phyloP scores from a whole-genome alignment of 1,140 invertebrate genomes.

The Zaprionus kolodkinae region DNA sequence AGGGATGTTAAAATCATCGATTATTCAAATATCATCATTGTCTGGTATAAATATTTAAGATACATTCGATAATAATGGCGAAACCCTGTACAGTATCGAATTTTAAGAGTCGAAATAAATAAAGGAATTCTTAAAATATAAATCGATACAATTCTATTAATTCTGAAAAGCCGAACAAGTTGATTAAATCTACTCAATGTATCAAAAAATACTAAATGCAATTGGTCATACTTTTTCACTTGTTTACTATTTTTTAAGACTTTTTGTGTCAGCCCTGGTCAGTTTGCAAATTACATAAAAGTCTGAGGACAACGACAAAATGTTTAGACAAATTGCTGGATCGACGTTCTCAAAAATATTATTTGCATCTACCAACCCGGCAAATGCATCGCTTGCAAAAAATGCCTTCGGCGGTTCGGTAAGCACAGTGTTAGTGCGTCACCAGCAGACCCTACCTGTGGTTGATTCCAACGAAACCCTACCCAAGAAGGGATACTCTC shows the following conservation, averaged over 20 bases:
- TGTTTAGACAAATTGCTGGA: constrained; percentile 48
- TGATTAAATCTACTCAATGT: background rate
- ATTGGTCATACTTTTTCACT: constrained; percentile 25
- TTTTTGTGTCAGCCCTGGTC: constrained; percentile 43
- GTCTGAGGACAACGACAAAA: constrained; percentile 36
- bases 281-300: constrained; percentile 58
- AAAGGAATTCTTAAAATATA: background rate
- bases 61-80: background rate
- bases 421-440: constrained; percentile 49
- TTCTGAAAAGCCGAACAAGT: background rate
- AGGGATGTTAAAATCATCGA: constrained; percentile 1
- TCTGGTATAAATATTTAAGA: background rate
- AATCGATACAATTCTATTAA: background rate
- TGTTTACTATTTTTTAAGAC: constrained; percentile 47
- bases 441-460: constrained; percentile 79
- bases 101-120: background rate
- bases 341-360: constrained; percentile 37
- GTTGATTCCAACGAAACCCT: constrained; percentile 59
- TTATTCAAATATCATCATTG: background rate
- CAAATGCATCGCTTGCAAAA: constrained; percentile 18
- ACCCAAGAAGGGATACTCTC: constrained; percentile 73
- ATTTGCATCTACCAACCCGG: constrained; percentile 23
- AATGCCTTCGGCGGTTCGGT: constrained; percentile 47
- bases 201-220: background rate
- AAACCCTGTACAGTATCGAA: background rate